Evolutionary conservation across 2,113 vertebrate genomes (phyloP), one percentile per base, ranked within the genome.

Genomic region (Vanacampus margaritifer): DNA sequence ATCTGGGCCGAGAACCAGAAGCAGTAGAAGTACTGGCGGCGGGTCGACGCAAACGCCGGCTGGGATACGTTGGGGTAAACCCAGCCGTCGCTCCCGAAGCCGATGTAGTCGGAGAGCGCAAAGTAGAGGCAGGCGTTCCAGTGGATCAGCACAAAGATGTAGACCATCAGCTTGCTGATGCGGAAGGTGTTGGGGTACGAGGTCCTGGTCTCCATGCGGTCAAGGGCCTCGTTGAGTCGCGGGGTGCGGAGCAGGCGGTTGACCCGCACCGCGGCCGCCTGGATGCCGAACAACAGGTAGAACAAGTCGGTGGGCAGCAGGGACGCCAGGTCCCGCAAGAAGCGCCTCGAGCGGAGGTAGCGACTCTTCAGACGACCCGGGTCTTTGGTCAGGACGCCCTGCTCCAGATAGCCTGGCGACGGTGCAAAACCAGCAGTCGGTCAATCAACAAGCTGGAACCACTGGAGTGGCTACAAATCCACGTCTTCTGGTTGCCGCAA

Each of bases 81-180:
- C 96, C 96, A 98, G 0, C 1, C 1, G 1, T 98, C 95, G 0
- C 48, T 36, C 1, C 96, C 94, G 2, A 94, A 94, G 59, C 95
- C 95, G 5, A 98, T 82, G 68, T 78, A 82, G 6, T 23, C 64
- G 0, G 96, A 98, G 39, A 98, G 91, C 0, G 94, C 91, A 0
- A 96, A 98, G 87, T 98, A 98, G 6, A 95, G 71, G 75, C 96
- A 97, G 76, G 88, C 89, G 2, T 96, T 94, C 94, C 96, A 95
- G 70, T 98, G 95, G 80, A 97, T 96, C 78, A 94, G 68, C 7
- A 95, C 85, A 5, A 97, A 93, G 74, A 94, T 91, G 80, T 94
- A 95, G 62, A 95, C 87, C 93, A 95, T 93, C 68, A 98, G 91
- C 67, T 94, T 94, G 90, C 90, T 62, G 45, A 95, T 81, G 12